Percentiles rank a stretch among this genome's conserved stretches.
These are phyloP conservation scores for Bacillus rossius DNA, from an alignment of 1,140 invertebrate species.

Conservation along the genomic window DNA sequence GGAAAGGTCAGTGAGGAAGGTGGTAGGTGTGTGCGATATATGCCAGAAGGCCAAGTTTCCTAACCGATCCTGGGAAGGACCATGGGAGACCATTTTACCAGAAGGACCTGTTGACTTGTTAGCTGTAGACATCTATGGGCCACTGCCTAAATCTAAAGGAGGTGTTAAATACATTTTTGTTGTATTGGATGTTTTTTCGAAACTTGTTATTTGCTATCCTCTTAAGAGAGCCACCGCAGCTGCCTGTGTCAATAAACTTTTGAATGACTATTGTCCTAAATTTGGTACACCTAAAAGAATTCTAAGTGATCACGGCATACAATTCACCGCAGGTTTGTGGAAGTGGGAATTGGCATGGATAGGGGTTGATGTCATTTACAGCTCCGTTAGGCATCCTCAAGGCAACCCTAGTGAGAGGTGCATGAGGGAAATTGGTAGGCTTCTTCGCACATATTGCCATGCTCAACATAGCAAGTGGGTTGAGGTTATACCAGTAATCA, in stretches of 20 bases:
- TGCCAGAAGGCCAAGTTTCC: neutral
- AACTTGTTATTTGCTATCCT: neutral
- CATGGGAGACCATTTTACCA: neutral
- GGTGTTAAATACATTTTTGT: neutral
- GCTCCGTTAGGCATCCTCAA: neutral
- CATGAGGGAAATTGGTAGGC: conserved; percentile 7
- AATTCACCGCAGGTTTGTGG: conserved; percentile 12
- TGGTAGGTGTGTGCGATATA: neutral
- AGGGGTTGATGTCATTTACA: conserved; percentile 3
- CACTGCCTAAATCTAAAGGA: neutral
- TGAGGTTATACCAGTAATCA: neutral
- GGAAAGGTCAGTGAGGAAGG: neutral
- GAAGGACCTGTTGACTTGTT: neutral
- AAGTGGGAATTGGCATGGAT: neutral
- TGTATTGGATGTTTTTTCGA: neutral
- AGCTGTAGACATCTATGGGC: neutral
- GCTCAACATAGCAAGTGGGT: conserved; percentile 6
- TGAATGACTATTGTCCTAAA: neutral
- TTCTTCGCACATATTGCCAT: conserved; percentile 16
- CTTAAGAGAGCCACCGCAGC: neutral
- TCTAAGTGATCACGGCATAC: neutral
- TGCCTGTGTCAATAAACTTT: neutral
- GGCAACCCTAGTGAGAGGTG: neutral
- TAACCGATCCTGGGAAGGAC: neutral
- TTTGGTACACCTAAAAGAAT: neutral